Evolutionary conservation across 2,113 vertebrate species (phyloP), one percentile per base, ranked within the genome.

Genomic region (Parus major): DNA sequence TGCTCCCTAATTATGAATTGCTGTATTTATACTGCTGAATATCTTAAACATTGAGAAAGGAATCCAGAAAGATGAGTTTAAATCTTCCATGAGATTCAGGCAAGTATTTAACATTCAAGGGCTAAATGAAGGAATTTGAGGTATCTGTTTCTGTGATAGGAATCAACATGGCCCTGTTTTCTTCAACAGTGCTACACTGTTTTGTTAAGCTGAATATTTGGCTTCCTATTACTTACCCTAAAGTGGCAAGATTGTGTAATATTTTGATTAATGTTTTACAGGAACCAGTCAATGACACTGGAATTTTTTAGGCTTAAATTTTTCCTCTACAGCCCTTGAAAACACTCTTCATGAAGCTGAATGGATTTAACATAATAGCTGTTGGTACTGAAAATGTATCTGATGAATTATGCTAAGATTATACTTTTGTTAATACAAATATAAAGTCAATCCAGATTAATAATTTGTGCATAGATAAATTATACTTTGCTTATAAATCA

Each of bases 311-410:
- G 92, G 55, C 78, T 53, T 90, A n/a, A 77, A 8, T 88, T 81
- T 93, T 94, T 83, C 76, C 92, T 93, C 76, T 89, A 70, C 81
- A 89, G 63, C 55, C 49, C 84, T 91, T 85, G 79, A 88, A 95
- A 84, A 84, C 91, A 69, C 25, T 93, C 46, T 93, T 91, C 64
- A 24, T 87, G 66, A 92, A 93, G 69, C 65, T 93, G 76, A 96
- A 82, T 93, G 25, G 88, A 93, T 95, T 97, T 95, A 95, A 83
- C 93, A 94, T 90, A 97, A 39, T 92, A 96, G 66, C 57, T 80
- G 17, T 96, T 94, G 31, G 24, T 97, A 86, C 68, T 90, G 86
- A 86, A 90, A 92, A 88, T 50, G 35, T 69, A 82, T 82, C 65
- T 86, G 59, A 41, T 65, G n/a, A 96, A 79, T 82, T 95, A 97